Base-by-base conservation (phyloP, 2,113 vertebrate genomes). In the Lepus timidus region DNA sequence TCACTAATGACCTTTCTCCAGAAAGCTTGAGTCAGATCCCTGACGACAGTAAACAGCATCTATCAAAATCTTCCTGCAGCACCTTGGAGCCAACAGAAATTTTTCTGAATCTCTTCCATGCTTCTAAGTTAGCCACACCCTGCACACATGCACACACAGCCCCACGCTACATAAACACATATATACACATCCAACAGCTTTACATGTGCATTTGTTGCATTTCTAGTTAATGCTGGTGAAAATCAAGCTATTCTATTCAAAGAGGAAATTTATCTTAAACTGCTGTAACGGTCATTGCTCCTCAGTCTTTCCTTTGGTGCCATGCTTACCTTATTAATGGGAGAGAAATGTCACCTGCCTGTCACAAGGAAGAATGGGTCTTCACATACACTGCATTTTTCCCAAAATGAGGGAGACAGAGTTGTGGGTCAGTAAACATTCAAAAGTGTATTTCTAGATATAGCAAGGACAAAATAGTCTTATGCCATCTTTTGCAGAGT, bases 1-100 rank as follows among this genome's bases (percentile, higher is more conserved):
- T 95, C 88, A 95, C 52, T 97, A 85, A 79, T 82, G 65, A 78
- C 96, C 94, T 97, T 97, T 97, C 95, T 89, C 92, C 70, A 88
- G 31, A 62, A 97, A 65, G 82, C 91, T 97, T 94, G 95, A 90
- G 96, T 3, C 90, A 95, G 79, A 97, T 65, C 95, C 62, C 95
- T 64, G 82, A 65, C 9, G 58, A 96, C 74, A 83, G 91, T 67
- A 71, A 89, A 96, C 36, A 97, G 81, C 51, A 92, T 91, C 96
- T 97, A 96, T 92, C 92, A 96, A 75, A 76, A n/a, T 95, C 92
- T 80, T 68, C 83, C 89, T 10, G 1, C 39, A 88, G 76, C 6
- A 96, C 71, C 39, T n/a, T 29, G 36, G 44, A 83, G 31, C 81
- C 85, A 49, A 58, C 6, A 79, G 70, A 64, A 31, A 70, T 79